These are phyloP conservation scores for Dinocampus coccinellae DNA, from an alignment of 2,888 invertebrate species.

Conservation along the genomic window DNA sequence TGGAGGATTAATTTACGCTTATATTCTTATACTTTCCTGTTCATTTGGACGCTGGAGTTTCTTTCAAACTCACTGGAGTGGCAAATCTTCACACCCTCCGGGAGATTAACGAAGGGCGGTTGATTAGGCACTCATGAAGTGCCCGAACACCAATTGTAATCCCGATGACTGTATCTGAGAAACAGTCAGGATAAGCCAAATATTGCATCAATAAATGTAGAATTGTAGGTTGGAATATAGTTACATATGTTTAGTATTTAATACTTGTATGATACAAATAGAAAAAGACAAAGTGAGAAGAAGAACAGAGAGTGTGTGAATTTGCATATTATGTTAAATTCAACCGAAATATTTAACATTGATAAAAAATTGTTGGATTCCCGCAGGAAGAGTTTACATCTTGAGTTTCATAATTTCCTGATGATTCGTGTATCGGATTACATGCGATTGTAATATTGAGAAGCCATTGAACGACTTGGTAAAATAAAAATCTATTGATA, in stretches of 20 bases:
- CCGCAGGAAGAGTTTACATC: not conserved
- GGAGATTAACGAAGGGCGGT: slow-evolving; percentile 63
- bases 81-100: slow-evolving; percentile 63
- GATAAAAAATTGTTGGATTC: not conserved
- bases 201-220: not conserved
- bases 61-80: slow-evolving; percentile 66
- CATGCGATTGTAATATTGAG: slow-evolving; percentile 62
- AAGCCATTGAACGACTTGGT: slow-evolving; percentile 12
- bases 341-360: too few species aligned
- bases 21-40: slow-evolving; percentile 55
- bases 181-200: not conserved
- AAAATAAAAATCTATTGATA: not conserved
- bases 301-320: too few species aligned
- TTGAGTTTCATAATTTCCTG: slow-evolving; percentile 58
- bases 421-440: slow-evolving; percentile 67
- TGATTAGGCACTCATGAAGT: slow-evolving; percentile 61
- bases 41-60: slow-evolving; percentile 58
- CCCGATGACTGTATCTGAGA: slow-evolving; percentile 44
- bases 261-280: too few species aligned
- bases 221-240: not conserved
- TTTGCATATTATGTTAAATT: too few species aligned
- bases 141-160: slow-evolving; percentile 47
- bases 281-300: too few species aligned
- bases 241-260: too few species aligned
- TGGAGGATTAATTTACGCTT: slow-evolving; percentile 34